phyloP scores from a whole-genome alignment of 2,797 vertebrate species.

The Morus bassanus region DNA sequence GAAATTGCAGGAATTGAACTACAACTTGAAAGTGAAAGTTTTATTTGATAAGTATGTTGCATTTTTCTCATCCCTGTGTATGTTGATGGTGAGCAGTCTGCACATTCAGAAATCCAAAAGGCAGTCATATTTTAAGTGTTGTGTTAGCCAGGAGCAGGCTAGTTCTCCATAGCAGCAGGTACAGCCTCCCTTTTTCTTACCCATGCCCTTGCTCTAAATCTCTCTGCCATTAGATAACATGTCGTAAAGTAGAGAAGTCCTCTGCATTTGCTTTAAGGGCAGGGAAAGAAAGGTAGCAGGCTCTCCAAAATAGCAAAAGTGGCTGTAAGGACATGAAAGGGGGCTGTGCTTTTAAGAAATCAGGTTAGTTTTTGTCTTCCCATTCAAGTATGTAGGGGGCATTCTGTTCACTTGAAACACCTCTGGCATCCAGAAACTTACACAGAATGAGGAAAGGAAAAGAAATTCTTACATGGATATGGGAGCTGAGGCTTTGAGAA shows the following conservation, averaged over 20 bases:
- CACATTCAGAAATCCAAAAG: neutral
- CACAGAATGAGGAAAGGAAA: neutral
- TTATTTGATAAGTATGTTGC: conserved; percentile 91
- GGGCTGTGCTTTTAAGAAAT: neutral
- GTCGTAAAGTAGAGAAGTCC: neutral
- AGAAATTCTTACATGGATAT: accelerated
- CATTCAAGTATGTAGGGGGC: neutral
- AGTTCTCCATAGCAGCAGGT: neutral
- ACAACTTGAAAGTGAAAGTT: conserved; percentile 93
- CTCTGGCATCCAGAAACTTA: neutral
- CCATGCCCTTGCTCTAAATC: neutral
- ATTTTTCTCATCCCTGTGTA: neutral
- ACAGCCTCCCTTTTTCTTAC: neutral
- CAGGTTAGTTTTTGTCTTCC: neutral
- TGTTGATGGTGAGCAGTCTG: neutral
- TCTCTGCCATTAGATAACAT: neutral
- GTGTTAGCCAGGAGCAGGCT: neutral
- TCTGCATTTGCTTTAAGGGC: neutral
- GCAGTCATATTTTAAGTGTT: neutral
- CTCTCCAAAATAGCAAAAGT: neutral
- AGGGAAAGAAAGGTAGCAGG: neutral
- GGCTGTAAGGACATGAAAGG: neutral
- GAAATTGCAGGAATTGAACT: conserved; percentile 93
- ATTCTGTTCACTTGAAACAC: neutral
- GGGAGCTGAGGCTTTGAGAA: neutral